Evolutionary conservation across 64 coral and sea anemone genomes (phyloP).

Genomic region (Orbicella faveolata): DNA sequence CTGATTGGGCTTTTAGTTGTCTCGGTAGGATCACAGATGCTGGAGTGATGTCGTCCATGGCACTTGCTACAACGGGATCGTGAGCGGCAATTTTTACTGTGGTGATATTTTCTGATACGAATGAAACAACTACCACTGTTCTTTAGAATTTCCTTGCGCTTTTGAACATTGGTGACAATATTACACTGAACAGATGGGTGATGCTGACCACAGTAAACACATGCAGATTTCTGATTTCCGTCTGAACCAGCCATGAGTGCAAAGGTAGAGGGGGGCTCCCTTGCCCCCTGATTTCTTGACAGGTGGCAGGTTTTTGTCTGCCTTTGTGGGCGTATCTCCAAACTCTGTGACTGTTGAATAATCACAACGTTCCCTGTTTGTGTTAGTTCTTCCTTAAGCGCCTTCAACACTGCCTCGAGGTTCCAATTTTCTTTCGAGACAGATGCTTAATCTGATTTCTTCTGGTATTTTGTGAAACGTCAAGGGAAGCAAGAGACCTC

Average conservation of each 20-base stretch:
- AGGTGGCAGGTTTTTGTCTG: not conserved
- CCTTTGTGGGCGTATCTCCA: not conserved
- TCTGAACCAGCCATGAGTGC: constrained; percentile 30
- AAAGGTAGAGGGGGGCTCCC: not conserved
- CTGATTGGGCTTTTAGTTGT: too few species aligned
- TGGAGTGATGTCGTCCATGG: constrained; percentile 43
- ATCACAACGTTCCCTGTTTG: constrained; percentile 43
- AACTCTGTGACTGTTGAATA: constrained; percentile 4
- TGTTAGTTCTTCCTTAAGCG: constrained; percentile 46
- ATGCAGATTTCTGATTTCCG: constrained; percentile 33
- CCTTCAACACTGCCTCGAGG: constrained; percentile 25
- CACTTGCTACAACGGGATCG: constrained; percentile 44
- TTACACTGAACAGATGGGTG: constrained; percentile 51
- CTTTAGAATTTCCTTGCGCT: constrained; percentile 61
- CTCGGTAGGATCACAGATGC: constrained; percentile 28
- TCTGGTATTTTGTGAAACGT: constrained; percentile 56
- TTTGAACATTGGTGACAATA: constrained; percentile 60
- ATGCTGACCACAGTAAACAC: constrained; percentile 57
- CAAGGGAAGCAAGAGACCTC: constrained; percentile 42
- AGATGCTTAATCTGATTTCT: constrained; percentile 45
- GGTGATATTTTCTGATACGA: constrained; percentile 52
- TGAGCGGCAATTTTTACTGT: constrained; percentile 36
- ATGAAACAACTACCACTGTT: constrained; percentile 55
- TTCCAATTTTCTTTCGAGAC: constrained; percentile 4
- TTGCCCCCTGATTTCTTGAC: not conserved